Base-by-base conservation (phyloP, 2,888 invertebrate genomes). In the Oasisia sp. region DNA sequence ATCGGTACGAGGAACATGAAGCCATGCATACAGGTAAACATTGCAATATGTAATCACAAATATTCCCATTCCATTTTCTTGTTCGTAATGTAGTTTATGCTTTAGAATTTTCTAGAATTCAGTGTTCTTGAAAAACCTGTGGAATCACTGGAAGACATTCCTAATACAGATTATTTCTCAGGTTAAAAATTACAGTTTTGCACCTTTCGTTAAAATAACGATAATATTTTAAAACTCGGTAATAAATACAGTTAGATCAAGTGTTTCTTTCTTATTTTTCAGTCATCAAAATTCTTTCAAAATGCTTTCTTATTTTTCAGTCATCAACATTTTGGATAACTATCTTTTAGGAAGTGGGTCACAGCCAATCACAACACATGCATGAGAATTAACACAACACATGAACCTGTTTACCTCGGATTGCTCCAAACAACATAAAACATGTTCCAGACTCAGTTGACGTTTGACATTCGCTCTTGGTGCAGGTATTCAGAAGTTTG, bases 1-100 rank as follows among this genome's bases (percentile, higher is more conserved):
- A 93, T 91, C 91, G 94, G 38, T 92, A 91, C 91, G 92, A 93
- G 74, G 94, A 94, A 91, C 94, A 94, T 91, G 92, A 94, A 50
- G 94, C 93, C 50, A 94, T 91, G 90, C 94, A 94, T 89, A 91
- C 93, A 91, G 93, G 94, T 94, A 56, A 32, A 14, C 91, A 91
- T 91, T 27, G 9, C 9, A 7, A 32, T 45, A 45, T 74, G 27
- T n/a, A 74, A 74, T 74, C 74, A 74, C n/a, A 19, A 74, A 27
- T 74, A 74, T 74, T 74, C 27, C 74, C 27, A 74, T 74, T 74
- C 7, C 74, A 74, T 27, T 74, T 74, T 27, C 27, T 74, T 7
- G 0, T 74, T 74, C 74, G 27, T 74, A n/a, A n/a, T 7, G 14
- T 74, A 19, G 5, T 19, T 27, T 27, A 74, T 74, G 7, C 27